Base-by-base conservation (phyloP, 2,113 vertebrate species). In the Neogale vison region DNA sequence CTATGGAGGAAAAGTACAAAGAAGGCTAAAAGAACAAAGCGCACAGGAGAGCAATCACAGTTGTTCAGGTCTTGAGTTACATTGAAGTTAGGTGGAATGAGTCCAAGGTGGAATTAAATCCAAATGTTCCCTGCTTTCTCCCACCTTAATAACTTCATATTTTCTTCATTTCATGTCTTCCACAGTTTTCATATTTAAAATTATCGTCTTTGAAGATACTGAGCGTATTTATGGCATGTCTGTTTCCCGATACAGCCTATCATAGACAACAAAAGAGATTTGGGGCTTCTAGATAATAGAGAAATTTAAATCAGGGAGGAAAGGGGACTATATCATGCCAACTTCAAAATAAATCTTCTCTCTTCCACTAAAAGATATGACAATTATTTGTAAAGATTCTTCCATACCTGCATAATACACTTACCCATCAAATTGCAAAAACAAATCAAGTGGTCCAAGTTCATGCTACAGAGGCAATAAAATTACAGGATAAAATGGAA, bases 101-200 rank as follows among this genome's bases (percentile, higher is more conserved):
- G 94, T 96, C 96, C 96, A 97, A 98, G 79, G 24, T 4, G 47
- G 93, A 98, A 98, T 97, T 85, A 98, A 98, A 97, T 93, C 93
- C 97, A 98, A 98, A 98, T 82, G 89, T 96, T 97, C 98, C 96
- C 95, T 95, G 85, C 76, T 96, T 98, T 98, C 89, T 96, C 97
- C 82, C 83, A 9, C 96, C 79, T 93, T 97, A 97, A 94, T 97
- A 95, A 52, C 80, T 69, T 96, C 72, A 80, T 92, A 93, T 63
- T 76, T 76, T 92, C 88, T 96, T 98, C 82, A 93, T 95, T 97
- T 98, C 85, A 81, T 63, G 50, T 92, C 79, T 84, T 86, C 63
- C 2, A 0, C 34, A 34, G 85, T 65, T 95, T 97, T 90, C 80
- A 50, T 39, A 90, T 97, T 96, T 95, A 94, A 97, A 96, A 96